Conservation (phyloP, 2,113 vertebrate genomes). For the Apodemus speciosus region DNA sequence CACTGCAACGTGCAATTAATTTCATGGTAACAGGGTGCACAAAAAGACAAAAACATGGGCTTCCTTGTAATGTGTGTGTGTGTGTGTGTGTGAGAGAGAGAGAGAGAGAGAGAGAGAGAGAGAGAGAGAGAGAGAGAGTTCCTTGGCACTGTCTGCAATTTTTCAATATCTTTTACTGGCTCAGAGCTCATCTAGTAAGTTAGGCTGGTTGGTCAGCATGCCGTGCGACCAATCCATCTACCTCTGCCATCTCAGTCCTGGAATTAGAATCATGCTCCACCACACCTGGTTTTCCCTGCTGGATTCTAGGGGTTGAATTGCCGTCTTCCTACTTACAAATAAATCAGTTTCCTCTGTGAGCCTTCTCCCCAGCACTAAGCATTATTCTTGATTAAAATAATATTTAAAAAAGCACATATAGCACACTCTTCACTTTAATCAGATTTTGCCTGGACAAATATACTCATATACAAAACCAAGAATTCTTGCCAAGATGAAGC, state of each 20-base stretch:
- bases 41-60: background rate
- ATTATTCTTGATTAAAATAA: constrained; percentile 19
- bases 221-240: too few relatives aligned
- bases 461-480: background rate
- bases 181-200: background rate
- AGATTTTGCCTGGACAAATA: background rate
- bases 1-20: background rate
- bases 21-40: background rate
- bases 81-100: background rate
- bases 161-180: background rate
- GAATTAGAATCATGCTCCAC: background rate
- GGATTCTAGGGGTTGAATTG: background rate
- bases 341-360: background rate
- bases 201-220: background rate
- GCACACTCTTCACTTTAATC: background rate
- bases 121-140: background rate
- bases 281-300: too few relatives aligned
- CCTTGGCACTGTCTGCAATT: background rate
- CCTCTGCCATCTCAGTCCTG: background rate
- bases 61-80: background rate
- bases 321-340: background rate
- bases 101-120: background rate
- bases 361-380: background rate
- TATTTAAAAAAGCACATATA: background rate
- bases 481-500: background rate